Conservation (phyloP, 2,888 invertebrate genomes). For the Drosophila atripex region DNA sequence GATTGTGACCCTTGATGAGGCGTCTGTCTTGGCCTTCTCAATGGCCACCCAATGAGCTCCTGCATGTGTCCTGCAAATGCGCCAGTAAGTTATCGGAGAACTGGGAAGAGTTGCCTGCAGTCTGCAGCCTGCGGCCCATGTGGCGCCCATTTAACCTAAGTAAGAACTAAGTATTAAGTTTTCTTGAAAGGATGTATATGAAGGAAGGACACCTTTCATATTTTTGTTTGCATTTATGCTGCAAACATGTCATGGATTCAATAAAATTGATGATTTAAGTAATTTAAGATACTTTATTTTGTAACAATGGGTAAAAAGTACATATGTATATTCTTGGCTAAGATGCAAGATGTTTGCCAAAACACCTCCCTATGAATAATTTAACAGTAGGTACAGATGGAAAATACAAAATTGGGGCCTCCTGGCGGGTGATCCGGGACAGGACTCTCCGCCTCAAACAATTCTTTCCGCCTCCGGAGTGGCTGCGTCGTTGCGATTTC, state of each 20-base stretch:
- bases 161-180: background rate
- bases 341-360: background rate
- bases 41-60: slow-evolving; percentile 15
- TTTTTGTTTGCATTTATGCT: slow-evolving; percentile 2
- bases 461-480: slow-evolving; percentile 56
- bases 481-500: slow-evolving; percentile 13
- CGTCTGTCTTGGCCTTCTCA: slow-evolving; percentile 25
- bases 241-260: slow-evolving; percentile 6
- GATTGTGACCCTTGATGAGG: slow-evolving; percentile 30
- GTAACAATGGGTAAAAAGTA: background rate
- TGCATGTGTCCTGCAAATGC: background rate
- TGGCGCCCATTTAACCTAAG: background rate
- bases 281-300: background rate
- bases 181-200: background rate
- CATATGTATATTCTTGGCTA: background rate
- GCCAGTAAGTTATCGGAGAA: background rate
- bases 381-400: background rate
- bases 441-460: slow-evolving; percentile 30
- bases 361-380: background rate
- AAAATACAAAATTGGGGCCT: background rate
- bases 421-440: background rate
- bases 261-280: background rate
- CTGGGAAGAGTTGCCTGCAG: background rate
- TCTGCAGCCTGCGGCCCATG: background rate
- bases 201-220: background rate